These are phyloP conservation scores for Dione juno DNA, from an alignment of 2,888 invertebrate genomes.

Conservation along the genomic window DNA sequence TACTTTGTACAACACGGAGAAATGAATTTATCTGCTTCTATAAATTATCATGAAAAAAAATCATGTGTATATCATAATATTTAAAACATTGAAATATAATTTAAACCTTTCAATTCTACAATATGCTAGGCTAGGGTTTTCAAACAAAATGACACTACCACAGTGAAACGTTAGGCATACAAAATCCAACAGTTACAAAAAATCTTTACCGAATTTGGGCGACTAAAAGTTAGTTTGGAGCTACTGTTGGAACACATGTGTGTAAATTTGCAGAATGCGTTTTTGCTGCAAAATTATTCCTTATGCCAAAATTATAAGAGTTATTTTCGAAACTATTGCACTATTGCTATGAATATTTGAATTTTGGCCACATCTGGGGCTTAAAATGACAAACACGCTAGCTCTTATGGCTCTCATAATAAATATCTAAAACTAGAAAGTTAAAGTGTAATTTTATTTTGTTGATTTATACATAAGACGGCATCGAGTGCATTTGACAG, in stretches of 20 bases:
- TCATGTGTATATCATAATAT: too few relatives aligned
- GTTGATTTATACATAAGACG: constrained; percentile 31
- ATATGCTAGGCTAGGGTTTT: not conserved
- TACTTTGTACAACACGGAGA: too few relatives aligned
- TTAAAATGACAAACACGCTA: constrained; percentile 17
- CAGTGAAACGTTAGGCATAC: not conserved
- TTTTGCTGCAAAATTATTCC: constrained; percentile 10
- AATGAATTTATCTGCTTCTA: too few relatives aligned
- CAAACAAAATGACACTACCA: constrained; percentile 8
- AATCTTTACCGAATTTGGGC: constrained; percentile 26
- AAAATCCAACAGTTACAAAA: constrained; percentile 29
- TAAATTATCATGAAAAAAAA: too few relatives aligned
- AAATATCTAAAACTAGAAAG: constrained; percentile 15
- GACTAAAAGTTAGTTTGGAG: constrained; percentile 28
- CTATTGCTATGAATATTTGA: constrained; percentile 4
- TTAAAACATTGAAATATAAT: not conserved
- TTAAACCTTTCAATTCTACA: not conserved
- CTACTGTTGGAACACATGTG: constrained; percentile 27
- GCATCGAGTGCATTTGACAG: constrained; percentile 37
- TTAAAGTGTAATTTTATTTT: constrained; percentile 28
- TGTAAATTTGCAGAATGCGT: not conserved
- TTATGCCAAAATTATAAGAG: constrained; percentile 3
- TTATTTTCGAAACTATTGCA: constrained; percentile 3
- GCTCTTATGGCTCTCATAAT: constrained; percentile 26
- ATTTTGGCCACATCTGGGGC: constrained; percentile 12